These are phyloP conservation scores for Pecten maximus DNA, from an alignment of 2,888 invertebrate genomes.

Conservation along the genomic window DNA sequence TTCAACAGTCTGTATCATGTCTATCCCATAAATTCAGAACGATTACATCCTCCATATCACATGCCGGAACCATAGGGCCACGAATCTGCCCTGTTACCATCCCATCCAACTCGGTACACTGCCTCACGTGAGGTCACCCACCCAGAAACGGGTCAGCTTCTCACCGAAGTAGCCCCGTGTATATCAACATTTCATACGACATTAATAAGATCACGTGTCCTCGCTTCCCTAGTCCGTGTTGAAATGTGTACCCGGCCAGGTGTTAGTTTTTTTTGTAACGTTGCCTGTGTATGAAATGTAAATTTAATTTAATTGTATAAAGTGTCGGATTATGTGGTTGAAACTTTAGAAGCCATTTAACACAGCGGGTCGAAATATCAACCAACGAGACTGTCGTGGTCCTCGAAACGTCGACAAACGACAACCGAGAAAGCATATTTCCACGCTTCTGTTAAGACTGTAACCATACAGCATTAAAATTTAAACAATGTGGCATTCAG, in stretches of 20 bases:
- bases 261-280: not conserved
- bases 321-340: constrained; percentile 11
- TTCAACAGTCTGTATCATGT: not conserved
- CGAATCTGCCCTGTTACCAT: not conserved
- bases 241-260: not conserved
- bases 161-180: not conserved
- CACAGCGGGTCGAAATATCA: not conserved
- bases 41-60: constrained; percentile 1
- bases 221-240: not conserved
- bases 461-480: not conserved
- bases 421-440: not conserved
- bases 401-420: not conserved
- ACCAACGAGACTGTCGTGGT: not conserved
- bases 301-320: constrained; percentile 16
- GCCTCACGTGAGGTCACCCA: not conserved
- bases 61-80: constrained; percentile 18
- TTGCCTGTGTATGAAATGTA: not conserved
- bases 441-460: not conserved
- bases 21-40: not conserved
- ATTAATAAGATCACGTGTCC: not conserved
- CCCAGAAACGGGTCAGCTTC: constrained; percentile 10
- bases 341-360: constrained; percentile 29
- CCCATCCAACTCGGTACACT: not conserved
- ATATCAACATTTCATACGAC: not conserved
- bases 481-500: not conserved